Percentiles rank a stretch among this genome's conserved stretches.
Evolutionary conservation across 2,113 vertebrate genomes (phyloP).

Genomic region (rabbit (Oryctolagus cuniculus)): mOryCun1.1 NC_091444.1:32370501-32371000

Average conservation of each 20-base stretch:
- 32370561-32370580: too few species aligned
- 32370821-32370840: not conserved
- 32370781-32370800: not conserved
- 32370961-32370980: not conserved
- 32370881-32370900: not conserved
- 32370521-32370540: too few species aligned
- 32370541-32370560: too few species aligned
- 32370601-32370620: too few species aligned
- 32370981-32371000: not conserved
- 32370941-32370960: not conserved
- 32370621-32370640: too few species aligned
- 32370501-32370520: too few species aligned
- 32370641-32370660: too few species aligned
- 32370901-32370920: too few species aligned
- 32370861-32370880: not conserved
- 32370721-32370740: not conserved
- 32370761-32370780: not conserved
- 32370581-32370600: too few species aligned
- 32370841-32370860: not conserved
- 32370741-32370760: not conserved
- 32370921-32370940: not conserved
- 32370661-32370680: too few species aligned
- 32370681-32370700: too few species aligned
- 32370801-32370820: not conserved
- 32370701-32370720: too few species aligned